These are phyloP conservation scores for Chydorus sphaericus DNA, from an alignment of 2,888 invertebrate species.

Conservation along the genomic window DNA sequence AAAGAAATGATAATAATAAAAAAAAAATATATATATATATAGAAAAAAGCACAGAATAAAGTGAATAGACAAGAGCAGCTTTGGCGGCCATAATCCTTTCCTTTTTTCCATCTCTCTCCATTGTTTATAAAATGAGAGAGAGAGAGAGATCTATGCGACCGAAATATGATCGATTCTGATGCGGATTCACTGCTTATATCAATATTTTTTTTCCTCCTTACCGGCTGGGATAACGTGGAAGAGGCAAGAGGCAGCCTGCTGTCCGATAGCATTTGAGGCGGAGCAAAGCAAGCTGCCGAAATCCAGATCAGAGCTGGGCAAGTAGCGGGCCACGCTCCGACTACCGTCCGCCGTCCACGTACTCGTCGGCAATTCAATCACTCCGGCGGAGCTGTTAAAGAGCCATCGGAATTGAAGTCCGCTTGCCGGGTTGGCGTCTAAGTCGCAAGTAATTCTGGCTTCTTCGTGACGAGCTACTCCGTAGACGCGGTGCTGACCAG, in stretches of 20 bases:
- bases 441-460: constrained; percentile 66
- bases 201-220: too few relatives aligned
- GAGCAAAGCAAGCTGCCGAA: constrained; percentile 61
- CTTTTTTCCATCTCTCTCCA: background rate
- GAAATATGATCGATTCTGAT: background rate
- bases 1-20: too few relatives aligned
- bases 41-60: too few relatives aligned
- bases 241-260: constrained; percentile 55
- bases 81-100: background rate
- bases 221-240: constrained; percentile 45
- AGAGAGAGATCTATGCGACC: background rate
- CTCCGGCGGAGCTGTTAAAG: constrained; percentile 72
- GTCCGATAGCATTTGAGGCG: constrained; percentile 51
- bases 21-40: too few relatives aligned
- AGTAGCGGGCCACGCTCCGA: constrained; percentile 49
- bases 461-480: constrained; percentile 82
- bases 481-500: constrained; percentile 71
- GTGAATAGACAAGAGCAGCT: too few relatives aligned
- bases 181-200: too few relatives aligned
- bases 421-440: constrained; percentile 63
- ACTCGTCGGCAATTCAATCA: constrained; percentile 7
- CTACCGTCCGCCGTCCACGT: constrained; percentile 10
- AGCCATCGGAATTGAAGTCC: constrained; percentile 54
- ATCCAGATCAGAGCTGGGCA: constrained; percentile 56
- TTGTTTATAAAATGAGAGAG: background rate